These are phyloP conservation scores for Tetrapedia diversipes DNA, from an alignment of 2,888 invertebrate genomes.

Conservation along the genomic window DNA sequence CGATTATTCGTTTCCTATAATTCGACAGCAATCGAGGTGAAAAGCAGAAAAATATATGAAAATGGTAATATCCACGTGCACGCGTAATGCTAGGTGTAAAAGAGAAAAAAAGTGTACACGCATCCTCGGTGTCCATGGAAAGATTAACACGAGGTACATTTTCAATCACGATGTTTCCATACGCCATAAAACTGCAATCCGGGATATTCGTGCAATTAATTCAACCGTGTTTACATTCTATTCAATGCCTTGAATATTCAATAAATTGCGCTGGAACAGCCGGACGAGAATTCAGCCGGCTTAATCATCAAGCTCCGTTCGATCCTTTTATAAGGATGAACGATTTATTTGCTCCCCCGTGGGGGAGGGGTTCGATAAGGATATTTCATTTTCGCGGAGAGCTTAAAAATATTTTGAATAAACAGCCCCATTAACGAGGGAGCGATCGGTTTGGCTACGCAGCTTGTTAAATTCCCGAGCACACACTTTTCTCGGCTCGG, in stretches of 20 bases:
- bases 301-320: conserved; percentile 1
- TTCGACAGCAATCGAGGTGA: no score
- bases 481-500: conserved; percentile 5
- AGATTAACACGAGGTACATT: background rate
- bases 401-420: conserved; percentile 12
- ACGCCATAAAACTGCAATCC: background rate
- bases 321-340: background rate
- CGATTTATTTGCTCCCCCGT: conserved; percentile 10
- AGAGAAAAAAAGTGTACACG: no score
- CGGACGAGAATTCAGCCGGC: background rate
- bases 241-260: conserved; percentile 4
- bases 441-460: background rate
- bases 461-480: conserved; percentile 37
- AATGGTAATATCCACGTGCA: no score
- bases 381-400: background rate
- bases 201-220: background rate
- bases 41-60: no score
- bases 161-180: background rate
- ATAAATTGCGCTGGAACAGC: background rate
- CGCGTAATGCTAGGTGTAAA: no score
- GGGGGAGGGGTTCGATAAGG: background rate
- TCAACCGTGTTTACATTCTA: background rate
- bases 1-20: no score
- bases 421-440: background rate
- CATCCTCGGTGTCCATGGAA: no score